Percentiles rank a stretch among this genome's conserved stretches.
These are phyloP conservation scores for Pogonocherus hispidulus DNA, from an alignment of 2,888 invertebrate species.

Conservation along the genomic window DNA sequence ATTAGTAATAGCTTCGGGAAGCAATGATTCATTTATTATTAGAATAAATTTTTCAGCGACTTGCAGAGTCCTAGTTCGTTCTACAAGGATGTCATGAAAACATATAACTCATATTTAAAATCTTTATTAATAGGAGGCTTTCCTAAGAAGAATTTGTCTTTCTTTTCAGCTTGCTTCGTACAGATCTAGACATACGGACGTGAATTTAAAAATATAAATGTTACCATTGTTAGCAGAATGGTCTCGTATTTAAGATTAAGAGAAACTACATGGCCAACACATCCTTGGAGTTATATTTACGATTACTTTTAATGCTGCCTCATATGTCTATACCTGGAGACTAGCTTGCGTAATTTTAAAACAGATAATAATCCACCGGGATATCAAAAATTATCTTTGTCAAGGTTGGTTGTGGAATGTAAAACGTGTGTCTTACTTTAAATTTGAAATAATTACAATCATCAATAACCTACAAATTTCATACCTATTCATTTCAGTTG, in stretches of 20 bases:
- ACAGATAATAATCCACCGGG: too few relatives aligned
- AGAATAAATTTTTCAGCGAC: not conserved
- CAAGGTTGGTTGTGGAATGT: too few relatives aligned
- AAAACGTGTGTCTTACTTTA: too few relatives aligned
- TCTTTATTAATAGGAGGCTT: not conserved
- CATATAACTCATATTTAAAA: not conserved
- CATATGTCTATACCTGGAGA: too few relatives aligned
- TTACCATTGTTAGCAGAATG: not conserved
- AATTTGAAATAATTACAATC: too few relatives aligned
- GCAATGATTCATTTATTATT: not conserved
- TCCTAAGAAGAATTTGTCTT: not conserved
- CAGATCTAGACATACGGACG: not conserved
- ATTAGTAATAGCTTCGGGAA: too few relatives aligned
- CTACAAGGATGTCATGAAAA: not conserved
- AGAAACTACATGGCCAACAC: too few relatives aligned
- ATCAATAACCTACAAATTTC: too few relatives aligned
- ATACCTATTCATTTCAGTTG: too few relatives aligned
- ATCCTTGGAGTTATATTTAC: not conserved
- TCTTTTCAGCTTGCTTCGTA: not conserved
- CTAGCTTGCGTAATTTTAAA: too few relatives aligned
- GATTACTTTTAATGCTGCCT: too few relatives aligned
- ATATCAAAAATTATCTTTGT: too few relatives aligned
- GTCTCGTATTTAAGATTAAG: not conserved
- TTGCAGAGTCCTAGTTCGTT: not conserved
- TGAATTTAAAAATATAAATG: not conserved